Evolutionary conservation across 2,888 invertebrate genomes (phyloP).

Genomic region (Chesias legatella): DNA sequence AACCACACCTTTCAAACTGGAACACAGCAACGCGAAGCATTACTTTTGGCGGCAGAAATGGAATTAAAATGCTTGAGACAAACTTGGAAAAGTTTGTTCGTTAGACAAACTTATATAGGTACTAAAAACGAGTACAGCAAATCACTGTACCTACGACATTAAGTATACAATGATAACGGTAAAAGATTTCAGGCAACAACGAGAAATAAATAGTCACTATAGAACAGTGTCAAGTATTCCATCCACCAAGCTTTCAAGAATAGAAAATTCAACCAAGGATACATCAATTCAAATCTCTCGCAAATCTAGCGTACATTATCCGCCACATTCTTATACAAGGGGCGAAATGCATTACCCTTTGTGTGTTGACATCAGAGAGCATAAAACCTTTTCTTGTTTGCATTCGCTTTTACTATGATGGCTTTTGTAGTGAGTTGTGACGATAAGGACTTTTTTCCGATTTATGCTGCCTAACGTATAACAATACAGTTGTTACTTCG

Average conservation of each 20-base stretch:
- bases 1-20: too few relatives aligned
- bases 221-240: neutral
- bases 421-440: constrained; percentile 12
- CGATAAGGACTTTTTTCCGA: constrained; percentile 2
- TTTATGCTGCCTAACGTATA: neutral
- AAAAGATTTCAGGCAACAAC: too few relatives aligned
- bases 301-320: constrained; percentile 21
- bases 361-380: constrained; percentile 47
- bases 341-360: constrained; percentile 51
- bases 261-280: constrained; percentile 7
- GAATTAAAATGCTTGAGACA: too few relatives aligned
- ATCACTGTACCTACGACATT: too few relatives aligned
- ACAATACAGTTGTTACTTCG: too few relatives aligned
- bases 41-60: too few relatives aligned
- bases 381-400: constrained; percentile 36
- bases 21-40: too few relatives aligned
- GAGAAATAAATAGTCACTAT: too few relatives aligned
- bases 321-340: constrained; percentile 40
- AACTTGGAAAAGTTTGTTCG: too few relatives aligned
- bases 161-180: too few relatives aligned
- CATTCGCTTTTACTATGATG: constrained; percentile 16
- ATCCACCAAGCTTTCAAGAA: neutral
- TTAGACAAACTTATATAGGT: too few relatives aligned
- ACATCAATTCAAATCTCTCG: constrained; percentile 20
- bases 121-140: too few relatives aligned